Base-by-base conservation (phyloP, 2,888 invertebrate genomes). In the Chrysolina americana region DNA sequence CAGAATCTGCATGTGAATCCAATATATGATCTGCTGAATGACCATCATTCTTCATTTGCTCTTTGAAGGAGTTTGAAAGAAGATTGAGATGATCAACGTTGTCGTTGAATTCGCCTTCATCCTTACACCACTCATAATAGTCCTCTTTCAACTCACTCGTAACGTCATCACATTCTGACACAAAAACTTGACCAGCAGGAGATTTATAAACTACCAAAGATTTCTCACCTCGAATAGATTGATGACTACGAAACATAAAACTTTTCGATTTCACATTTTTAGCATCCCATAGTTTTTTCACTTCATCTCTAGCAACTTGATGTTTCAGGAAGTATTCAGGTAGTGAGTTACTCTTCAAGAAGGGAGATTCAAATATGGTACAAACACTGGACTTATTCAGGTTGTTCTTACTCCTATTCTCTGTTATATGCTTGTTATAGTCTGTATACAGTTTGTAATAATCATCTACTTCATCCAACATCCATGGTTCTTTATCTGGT, bases 401-500 rank as follows among this genome's bases (percentile, higher is more conserved):
- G 23, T 71, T 48, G 21, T 71, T 65, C 65, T 64, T 72, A 21
- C 56, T 65, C 65, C 64, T 65, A n/a, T 47, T 28, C 36, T 68
- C 71, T 44, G 53, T 56, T 36, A 62, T 65, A 62, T 65, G 28
- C 53, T 69, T 69, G 23, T 76, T 64, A 50, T 65, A 74, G 63
- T 68, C 72, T 17, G 74, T 79, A 63, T 73, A 77, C 23, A 66
- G 73, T 56, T 75, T 73, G 83, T 85, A 86, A 82, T 88, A 65
- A 73, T 84, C 84, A 63, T 87, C 87, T 23, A 91, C 90, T 89
- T 91, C 91, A 64, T 91, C 90, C 78, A 91, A 84, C 90, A 91
- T 91, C 92, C 92, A 92, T 77, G 92, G 91, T 85, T 92, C 92
- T 77, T 90, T 90, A 63, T 76, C 69, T 73, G 70, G 50, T 10